A percentile compares a stretch with the other conserved stretches of the same genome.
Evolutionary conservation across 2,113 vertebrate species (phyloP).

Genomic region (Apteryx mantelli): DNA sequence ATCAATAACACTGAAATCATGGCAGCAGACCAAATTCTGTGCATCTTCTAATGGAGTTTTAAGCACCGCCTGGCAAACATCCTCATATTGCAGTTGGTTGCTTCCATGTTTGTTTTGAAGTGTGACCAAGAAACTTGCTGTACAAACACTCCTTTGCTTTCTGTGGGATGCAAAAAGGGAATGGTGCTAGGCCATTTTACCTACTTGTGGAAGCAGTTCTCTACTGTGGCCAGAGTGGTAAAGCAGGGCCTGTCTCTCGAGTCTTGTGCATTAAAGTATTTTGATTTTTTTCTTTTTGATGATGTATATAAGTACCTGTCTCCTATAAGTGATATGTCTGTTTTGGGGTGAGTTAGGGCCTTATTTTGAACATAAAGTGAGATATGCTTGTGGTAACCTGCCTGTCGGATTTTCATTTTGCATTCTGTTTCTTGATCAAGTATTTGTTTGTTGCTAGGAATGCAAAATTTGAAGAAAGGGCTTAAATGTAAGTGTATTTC

Average conservation of each 20-base stretch:
- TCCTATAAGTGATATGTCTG: background rate
- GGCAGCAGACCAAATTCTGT: background rate
- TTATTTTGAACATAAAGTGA: background rate
- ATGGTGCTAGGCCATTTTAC: background rate
- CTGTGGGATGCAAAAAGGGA: background rate
- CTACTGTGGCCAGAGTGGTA: background rate
- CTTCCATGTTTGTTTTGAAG: background rate
- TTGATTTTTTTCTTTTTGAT: background rate
- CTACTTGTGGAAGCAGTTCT: background rate
- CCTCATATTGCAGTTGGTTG: background rate
- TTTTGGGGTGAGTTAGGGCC: background rate
- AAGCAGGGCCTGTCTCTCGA: background rate
- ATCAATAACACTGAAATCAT: background rate
- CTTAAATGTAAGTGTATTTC: background rate
- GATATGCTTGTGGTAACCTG: background rate
- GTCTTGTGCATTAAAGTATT: background rate
- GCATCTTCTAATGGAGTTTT: background rate
- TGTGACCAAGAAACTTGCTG: background rate
- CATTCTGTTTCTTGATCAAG: background rate
- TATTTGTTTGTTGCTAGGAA: background rate
- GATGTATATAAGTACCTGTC: background rate
- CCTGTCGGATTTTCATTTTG: background rate
- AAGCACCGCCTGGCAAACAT: background rate
- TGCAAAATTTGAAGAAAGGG: background rate
- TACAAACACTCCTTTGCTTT: background rate